Base-by-base conservation (phyloP, 2,888 invertebrate species). In the Macaria liturata region DNA sequence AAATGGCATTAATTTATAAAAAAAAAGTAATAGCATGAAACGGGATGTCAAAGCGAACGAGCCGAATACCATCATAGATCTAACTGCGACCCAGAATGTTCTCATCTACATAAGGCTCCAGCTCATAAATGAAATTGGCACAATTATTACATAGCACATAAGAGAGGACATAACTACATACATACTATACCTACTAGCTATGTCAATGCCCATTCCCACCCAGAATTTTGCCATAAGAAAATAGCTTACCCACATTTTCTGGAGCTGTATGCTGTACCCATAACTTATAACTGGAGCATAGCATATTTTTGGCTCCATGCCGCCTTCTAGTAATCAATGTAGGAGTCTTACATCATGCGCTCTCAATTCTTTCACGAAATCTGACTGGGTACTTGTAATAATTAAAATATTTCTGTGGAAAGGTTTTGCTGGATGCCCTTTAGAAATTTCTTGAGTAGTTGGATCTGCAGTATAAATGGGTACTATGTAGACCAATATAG, bases 301-400 rank as follows among this genome's bases (percentile, higher is more conserved):
- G 56, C 59, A 62, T 66, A 58, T 46, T 61, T 62, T 65, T 65
- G 64, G 67, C 65, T 60, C 62, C 39, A 59, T 64, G 62, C 64
- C 64, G 55, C 53, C 43, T 46, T 44, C 52, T 59, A 56, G 64
- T 65, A 63, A 67, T 62, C 64, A 61, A 64, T 64, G 59, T 59
- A 59, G 39, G 59, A 55, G 55, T 54, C 49, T 58, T 57, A 60
- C 49, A 63, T 60, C 55, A 58, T 43, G 46, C 56, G 62, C 58
- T 60, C 60, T 52, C 58, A 61, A 58, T 57, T 58, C 48, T 47
- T 49, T 47, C 52, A 52, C 37, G 43, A 39, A 46, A 32, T 49
- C 30, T 46, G 54, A 46, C 40, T 44, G 52, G 37, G 50, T 57
- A 44, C 49, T 61, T 45, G 31, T 46, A 32, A 32, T 54, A 49